phyloP scores from a whole-genome alignment of 2,797 vertebrate species.

The Miopithecus talapoin region DNA sequence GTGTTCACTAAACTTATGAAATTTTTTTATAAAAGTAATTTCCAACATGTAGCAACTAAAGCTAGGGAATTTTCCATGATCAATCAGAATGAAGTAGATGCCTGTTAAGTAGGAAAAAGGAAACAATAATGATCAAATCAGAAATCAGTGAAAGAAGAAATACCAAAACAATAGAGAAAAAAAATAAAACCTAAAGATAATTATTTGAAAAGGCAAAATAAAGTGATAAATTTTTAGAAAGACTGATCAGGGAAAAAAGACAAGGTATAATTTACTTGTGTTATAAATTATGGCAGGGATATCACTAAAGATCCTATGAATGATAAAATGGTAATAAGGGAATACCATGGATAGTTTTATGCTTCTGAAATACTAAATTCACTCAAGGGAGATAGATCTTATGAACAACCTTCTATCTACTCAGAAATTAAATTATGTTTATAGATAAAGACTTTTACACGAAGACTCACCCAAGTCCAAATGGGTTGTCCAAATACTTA shows the following conservation, averaged over 20 bases:
- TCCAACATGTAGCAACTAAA: too few relatives aligned
- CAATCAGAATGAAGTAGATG: too few relatives aligned
- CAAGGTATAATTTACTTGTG: neutral
- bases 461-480: neutral
- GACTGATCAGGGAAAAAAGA: neutral
- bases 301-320: neutral
- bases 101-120: neutral
- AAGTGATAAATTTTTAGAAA: neutral
- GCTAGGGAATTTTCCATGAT: too few relatives aligned
- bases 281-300: neutral
- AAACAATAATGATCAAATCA: neutral
- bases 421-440: neutral
- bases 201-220: neutral
- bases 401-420: neutral
- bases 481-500: neutral
- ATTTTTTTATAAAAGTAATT: too few relatives aligned
- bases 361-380: neutral
- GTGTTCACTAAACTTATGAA: too few relatives aligned
- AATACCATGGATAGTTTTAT: neutral
- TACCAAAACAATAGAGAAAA: neutral
- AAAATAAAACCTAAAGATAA: neutral
- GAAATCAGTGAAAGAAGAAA: neutral
- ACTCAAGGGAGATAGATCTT: neutral
- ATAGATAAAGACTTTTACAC: neutral
- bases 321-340: neutral